phyloP scores from a whole-genome alignment of 1,140 invertebrate genomes.

The Lycorma delicatula region DNA sequence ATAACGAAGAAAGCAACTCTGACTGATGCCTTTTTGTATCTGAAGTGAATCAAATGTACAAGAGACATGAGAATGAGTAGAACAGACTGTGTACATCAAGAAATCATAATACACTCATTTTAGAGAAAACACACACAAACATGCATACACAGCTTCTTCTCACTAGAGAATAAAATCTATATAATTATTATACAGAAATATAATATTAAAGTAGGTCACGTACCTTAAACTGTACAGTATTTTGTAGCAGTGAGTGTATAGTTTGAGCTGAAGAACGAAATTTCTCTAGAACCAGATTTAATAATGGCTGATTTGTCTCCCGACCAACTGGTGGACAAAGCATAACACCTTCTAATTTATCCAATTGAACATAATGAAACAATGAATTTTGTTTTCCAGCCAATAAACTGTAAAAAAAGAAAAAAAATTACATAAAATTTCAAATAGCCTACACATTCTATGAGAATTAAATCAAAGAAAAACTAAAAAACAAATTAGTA shows the following conservation, averaged over 20 bases:
- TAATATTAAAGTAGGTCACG: not conserved
- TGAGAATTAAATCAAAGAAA: no score
- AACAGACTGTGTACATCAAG: no score
- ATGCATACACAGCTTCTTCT: no score
- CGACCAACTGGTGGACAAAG: constrained; percentile 44
- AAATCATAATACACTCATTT: no score
- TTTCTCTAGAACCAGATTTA: constrained; percentile 52
- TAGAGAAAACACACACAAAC: no score
- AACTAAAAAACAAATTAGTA: no score
- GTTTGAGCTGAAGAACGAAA: constrained; percentile 55
- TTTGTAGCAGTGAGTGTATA: constrained; percentile 60
- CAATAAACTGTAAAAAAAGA: constrained; percentile 43
- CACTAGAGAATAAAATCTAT: not conserved
- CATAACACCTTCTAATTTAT: constrained; percentile 53
- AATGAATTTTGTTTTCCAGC: constrained; percentile 54
- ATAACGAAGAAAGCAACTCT: no score
- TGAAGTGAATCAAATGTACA: no score
- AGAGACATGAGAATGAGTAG: no score
- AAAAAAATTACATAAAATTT: no score
- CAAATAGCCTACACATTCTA: no score
- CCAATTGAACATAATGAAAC: constrained; percentile 58
- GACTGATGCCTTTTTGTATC: no score
- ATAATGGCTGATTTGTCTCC: constrained; percentile 36
- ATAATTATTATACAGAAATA: not conserved
- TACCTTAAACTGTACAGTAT: constrained; percentile 54